These are phyloP conservation scores for Oceanites oceanicus DNA, from an alignment of 2,113 vertebrate species.

Conservation along the genomic window DNA sequence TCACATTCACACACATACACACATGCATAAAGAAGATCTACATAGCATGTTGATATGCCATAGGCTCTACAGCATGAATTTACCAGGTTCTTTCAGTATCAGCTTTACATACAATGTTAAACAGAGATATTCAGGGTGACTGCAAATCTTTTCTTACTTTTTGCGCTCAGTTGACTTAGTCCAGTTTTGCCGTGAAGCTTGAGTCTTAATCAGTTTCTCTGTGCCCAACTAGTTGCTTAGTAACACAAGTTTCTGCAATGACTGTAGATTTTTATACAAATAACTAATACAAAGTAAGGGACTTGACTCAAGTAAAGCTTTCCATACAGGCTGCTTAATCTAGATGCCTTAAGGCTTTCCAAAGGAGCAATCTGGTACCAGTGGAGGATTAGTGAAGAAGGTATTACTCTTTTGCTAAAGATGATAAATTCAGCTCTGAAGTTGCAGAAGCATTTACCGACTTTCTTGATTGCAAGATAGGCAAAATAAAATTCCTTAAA, in stretches of 20 bases:
- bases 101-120: neutral
- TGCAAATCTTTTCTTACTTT: neutral
- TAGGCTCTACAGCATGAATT: neutral
- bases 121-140: neutral
- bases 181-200: neutral
- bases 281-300: neutral
- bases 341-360: neutral
- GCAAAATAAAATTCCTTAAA: neutral
- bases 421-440: neutral
- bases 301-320: neutral
- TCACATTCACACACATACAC: neutral
- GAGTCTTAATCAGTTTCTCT: neutral
- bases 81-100: neutral
- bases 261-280: neutral
- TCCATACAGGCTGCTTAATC: neutral
- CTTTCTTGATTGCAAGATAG: neutral
- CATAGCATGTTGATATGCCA: neutral
- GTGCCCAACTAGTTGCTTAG: neutral
- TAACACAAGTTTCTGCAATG: neutral
- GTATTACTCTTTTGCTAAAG: neutral
- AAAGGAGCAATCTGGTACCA: neutral
- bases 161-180: rapidly evolving
- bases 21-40: neutral
- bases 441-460: neutral
- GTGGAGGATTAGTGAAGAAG: neutral